Evolutionary conservation across 2,113 vertebrate species (phyloP).

Genomic region (Garra rufa): DNA sequence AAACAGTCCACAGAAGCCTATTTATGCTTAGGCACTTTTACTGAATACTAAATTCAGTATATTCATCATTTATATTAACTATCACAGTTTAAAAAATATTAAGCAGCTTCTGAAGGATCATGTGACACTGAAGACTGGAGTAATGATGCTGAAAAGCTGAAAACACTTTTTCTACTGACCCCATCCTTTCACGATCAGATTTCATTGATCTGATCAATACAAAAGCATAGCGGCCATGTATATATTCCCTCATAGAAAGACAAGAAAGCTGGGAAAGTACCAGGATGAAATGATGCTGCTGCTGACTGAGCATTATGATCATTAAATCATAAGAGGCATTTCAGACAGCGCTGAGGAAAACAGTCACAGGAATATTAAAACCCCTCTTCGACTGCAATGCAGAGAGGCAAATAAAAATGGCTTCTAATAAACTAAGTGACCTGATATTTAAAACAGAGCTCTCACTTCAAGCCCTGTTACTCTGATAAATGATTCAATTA

Average conservation of each 20-base stretch:
- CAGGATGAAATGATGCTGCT: background rate
- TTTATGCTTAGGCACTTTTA: background rate
- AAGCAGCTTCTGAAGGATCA: background rate
- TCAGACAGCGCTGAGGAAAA: background rate
- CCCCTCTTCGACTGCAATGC: conserved; percentile 27
- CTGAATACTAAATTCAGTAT: background rate
- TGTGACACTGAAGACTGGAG: background rate
- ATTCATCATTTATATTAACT: too few species aligned
- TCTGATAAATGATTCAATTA: background rate
- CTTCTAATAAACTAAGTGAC: background rate
- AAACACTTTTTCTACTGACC: too few species aligned
- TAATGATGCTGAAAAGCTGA: background rate
- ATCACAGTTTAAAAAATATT: background rate
- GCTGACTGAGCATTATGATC: background rate
- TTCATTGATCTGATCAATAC: background rate
- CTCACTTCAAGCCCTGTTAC: background rate
- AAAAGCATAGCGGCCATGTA: background rate
- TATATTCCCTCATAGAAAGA: background rate
- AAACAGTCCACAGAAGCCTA: background rate
- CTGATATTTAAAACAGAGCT: background rate
- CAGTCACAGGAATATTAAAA: conserved; percentile 33
- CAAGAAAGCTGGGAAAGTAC: background rate
- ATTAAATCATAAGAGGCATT: conserved; percentile 28
- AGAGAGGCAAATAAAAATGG: background rate
- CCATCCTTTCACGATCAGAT: background rate